Evolutionary conservation across 2,113 vertebrate genomes (phyloP).

Genomic region (Brachirus orientalis): DNA sequence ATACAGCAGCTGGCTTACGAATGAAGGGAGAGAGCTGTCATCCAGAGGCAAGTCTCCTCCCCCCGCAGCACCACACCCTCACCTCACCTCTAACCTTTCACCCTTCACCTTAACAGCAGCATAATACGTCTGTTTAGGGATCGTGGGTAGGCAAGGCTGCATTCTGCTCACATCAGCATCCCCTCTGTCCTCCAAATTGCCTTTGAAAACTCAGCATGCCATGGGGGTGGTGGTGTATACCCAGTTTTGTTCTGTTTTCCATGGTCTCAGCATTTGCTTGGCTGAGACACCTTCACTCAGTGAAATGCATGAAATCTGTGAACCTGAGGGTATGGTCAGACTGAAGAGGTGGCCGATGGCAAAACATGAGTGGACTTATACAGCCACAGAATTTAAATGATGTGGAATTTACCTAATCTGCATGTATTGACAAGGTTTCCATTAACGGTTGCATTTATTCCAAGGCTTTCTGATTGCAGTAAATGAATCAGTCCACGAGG

Average conservation of each 20-base stretch:
- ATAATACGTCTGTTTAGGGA: conserved; percentile 67
- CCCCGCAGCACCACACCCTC: conserved; percentile 33
- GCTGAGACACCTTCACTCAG: conserved; percentile 8
- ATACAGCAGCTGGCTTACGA: conserved; percentile 70
- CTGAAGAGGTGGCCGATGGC: neutral
- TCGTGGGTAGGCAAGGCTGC: conserved; percentile 41
- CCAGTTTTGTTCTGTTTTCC: conserved; percentile 31
- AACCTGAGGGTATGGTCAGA: conserved; percentile 1
- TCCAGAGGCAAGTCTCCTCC: conserved; percentile 45
- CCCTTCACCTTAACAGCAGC: conserved; percentile 70
- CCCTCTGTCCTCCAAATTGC: conserved; percentile 66
- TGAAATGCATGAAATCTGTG: neutral
- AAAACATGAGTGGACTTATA: too few species aligned
- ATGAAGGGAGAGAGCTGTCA: conserved; percentile 59
- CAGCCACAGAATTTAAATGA: too few species aligned
- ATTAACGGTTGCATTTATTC: neutral
- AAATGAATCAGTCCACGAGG: neutral
- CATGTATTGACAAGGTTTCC: neutral
- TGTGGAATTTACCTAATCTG: too few species aligned
- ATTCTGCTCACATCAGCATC: conserved; percentile 75
- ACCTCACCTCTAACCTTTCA: conserved; percentile 65
- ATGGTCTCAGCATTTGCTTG: conserved; percentile 27
- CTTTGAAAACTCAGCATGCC: conserved; percentile 54
- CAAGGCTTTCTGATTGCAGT: neutral
- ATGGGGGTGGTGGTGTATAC: conserved; percentile 6